Evolutionary conservation across 2,888 invertebrate species (phyloP), one percentile per base, ranked within the genome.

Genomic region (Drosophila fulvimacula): DNA sequence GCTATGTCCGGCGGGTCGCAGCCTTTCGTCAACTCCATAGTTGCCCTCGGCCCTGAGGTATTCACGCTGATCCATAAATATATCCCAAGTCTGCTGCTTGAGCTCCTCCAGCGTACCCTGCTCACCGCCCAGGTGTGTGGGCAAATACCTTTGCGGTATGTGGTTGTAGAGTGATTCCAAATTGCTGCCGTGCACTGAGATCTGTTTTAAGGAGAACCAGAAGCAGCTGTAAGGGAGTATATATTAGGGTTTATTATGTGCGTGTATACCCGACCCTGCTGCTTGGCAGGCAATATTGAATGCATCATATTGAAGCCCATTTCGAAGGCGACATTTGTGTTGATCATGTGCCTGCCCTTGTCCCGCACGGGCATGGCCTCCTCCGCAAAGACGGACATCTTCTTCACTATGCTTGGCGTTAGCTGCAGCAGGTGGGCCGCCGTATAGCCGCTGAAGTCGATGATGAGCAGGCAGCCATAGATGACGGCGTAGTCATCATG

Each of bases 61-160:
- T 0, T 89, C 76, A 4, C 61, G 57, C 42, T 81, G 76, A 1
- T 74, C 64, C 10, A 68, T 7, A 3, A 89, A 79, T 21, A 75
- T 76, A 10, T 87, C 64, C 39, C 73, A 78, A 52, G 83, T 75
- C 2, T 67, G 30, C 27, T 80, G 67, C 2, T 70, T 76, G 0
- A 91, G 71, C 51, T 86, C 87, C 10, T 81, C 73, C 32, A 94
- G 82, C 44, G 93, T 92, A 77, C 93, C 93, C 72, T 93, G 94
- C 42, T 93, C 93, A 4, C 95, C 95, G 15, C 95, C 95, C 82
- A 95, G 95, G 82, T 96, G 95, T 4, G 90, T 92, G 2, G 95
- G 95, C 34, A 95, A 90, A 60, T 94, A 92, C 24, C 93, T 92
- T 82, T 93, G 93, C 0, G 95, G 95, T 24, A 95, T 92, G 68